Evolutionary conservation across 2,888 invertebrate genomes (phyloP), one percentile per base, ranked within the genome.

Genomic region (Morinoia aosen): DNA sequence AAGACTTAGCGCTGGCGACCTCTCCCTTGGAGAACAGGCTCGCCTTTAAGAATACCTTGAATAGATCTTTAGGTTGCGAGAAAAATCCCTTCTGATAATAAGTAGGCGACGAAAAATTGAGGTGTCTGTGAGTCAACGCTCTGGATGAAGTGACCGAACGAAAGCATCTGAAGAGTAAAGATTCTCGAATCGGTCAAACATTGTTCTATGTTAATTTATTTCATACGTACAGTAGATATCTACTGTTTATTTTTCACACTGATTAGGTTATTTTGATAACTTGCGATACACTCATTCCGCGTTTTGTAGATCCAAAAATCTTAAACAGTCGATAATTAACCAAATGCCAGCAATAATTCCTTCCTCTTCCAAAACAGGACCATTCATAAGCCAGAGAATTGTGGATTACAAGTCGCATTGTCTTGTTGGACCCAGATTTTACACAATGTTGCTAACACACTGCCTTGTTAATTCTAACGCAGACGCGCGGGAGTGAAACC

Each of bases 31-130:
- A 90, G 90, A 11, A 48, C 40, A 90, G 39, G 90, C 90, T 39
- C 90, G 90, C 90, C 90, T 90, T 90, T 90, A 90, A 90, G 48
- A 39, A 19, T 40, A 48, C 90, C 90, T 90, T 48, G 48, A 76
- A 76, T 76, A 33, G 33, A 33, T 33, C 76, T 76, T 33, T 33
- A 1, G 7, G 25, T 76, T 2, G 33, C 25, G 25, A 76, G 25
- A 33, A 48, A 48, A 33, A 61, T 61, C 61, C 3, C 61, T 61
- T 12, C 61, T 76, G 8, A 10, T 76, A 33, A 76, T 76, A 33
- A 76, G 76, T 10, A 76, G 33, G 76, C 76, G 25, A 19, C 2
- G 76, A 76, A 33, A 76, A 76, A 76, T 33, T 16, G 25, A 76
- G 76, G 25, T 76, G 33, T 76, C 76, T 0, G 76, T 33, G 25